phyloP scores from a whole-genome alignment of 1,140 invertebrate species.

The Penaeus chinensis region DNA sequence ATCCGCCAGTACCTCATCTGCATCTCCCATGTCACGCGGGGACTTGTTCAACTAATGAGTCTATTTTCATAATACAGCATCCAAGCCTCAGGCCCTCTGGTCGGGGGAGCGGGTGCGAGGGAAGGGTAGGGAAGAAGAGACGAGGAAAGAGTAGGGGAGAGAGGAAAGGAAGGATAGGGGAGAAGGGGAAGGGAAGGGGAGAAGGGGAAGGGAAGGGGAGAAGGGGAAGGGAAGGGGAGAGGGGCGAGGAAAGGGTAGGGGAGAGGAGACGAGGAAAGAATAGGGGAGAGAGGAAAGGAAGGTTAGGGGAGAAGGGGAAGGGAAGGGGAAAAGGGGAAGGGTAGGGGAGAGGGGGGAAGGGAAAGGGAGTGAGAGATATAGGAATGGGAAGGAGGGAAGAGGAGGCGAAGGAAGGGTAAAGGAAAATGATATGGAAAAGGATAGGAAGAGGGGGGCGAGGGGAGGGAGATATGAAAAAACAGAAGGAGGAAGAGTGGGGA shows the following conservation, averaged over 20 bases:
- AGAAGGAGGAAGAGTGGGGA: background rate
- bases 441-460: background rate
- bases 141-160: too few relatives aligned
- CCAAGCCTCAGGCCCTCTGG: background rate
- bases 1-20: too few relatives aligned
- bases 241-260: background rate
- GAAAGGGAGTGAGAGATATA: background rate
- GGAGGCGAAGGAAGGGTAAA: background rate
- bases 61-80: conserved; percentile 3
- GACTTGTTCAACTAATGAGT: too few relatives aligned
- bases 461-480: background rate
- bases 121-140: background rate
- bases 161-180: background rate
- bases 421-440: background rate
- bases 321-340: background rate
- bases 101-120: background rate
- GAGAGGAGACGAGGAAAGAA: background rate
- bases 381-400: background rate
- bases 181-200: background rate
- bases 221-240: background rate
- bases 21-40: too few relatives aligned
- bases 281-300: background rate
- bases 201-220: background rate
- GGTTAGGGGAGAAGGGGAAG: background rate
- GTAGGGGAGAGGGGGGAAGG: background rate